phyloP scores from a whole-genome alignment of 2,888 invertebrate genomes.

The Orthosia incerta region DNA sequence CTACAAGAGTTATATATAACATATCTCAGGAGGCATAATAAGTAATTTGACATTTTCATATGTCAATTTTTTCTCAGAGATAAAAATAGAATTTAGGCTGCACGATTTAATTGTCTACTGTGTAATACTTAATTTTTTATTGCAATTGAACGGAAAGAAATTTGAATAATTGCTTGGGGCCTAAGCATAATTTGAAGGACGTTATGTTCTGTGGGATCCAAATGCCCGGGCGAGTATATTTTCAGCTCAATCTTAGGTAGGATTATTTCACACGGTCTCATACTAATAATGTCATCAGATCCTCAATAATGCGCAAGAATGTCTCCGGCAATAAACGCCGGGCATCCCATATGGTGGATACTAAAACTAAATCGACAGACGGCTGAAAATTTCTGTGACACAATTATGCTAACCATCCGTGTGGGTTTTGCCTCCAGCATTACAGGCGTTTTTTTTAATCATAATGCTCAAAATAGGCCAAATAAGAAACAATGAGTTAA shows the following conservation, averaged over 20 bases:
- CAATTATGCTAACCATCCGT: slow-evolving; percentile 2
- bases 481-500: neutral
- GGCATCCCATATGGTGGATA: slow-evolving; percentile 33
- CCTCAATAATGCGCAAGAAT: slow-evolving; percentile 40
- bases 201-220: neutral
- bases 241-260: slow-evolving; percentile 3
- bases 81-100: too few relatives aligned
- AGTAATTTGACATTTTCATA: too few relatives aligned
- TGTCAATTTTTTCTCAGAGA: too few relatives aligned
- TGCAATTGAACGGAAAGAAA: too few relatives aligned
- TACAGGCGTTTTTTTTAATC: neutral
- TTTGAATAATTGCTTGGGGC: too few relatives aligned
- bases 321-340: slow-evolving; percentile 29
- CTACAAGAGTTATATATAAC: too few relatives aligned
- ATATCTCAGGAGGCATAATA: too few relatives aligned
- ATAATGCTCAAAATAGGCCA: neutral
- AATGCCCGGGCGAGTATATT: slow-evolving; percentile 11
- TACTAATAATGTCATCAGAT: slow-evolving; percentile 46
- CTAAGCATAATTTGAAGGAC: neutral
- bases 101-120: too few relatives aligned
- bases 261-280: slow-evolving; percentile 7
- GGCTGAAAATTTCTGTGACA: slow-evolving; percentile 21
- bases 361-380: slow-evolving; percentile 35
- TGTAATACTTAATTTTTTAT: too few relatives aligned
- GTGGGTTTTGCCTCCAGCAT: neutral